phyloP scores from a whole-genome alignment of 2,888 invertebrate genomes.

The Ceratothoa steindachneri region DNA sequence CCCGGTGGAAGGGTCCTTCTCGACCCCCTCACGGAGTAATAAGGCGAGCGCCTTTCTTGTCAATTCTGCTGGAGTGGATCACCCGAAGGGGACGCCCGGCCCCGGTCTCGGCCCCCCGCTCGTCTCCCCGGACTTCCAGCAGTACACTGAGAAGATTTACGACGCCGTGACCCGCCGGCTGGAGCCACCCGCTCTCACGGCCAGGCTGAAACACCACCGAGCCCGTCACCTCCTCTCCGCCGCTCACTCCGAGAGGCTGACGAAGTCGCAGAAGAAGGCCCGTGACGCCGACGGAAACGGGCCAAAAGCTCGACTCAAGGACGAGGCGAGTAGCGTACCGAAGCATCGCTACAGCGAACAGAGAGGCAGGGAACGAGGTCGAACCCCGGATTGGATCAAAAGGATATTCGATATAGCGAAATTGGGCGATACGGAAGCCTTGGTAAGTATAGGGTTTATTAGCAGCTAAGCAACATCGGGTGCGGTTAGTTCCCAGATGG shows the following conservation, averaged over 20 bases:
- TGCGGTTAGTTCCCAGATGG: too few species aligned
- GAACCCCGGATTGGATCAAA: constrained; percentile 54
- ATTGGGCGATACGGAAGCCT: constrained; percentile 51
- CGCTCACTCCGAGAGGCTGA: constrained; percentile 11
- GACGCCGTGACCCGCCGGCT: constrained; percentile 32
- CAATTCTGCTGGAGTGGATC: neutral
- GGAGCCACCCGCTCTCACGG: neutral
- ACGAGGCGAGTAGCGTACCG: constrained; percentile 16
- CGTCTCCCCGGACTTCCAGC: constrained; percentile 36
- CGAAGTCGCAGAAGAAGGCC: constrained; percentile 9
- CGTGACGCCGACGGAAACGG: neutral
- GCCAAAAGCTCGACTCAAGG: neutral
- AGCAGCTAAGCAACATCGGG: too few species aligned
- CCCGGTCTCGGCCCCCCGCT: constrained; percentile 35
- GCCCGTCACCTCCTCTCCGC: neutral
- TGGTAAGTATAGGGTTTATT: constrained; percentile 52
- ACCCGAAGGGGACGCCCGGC: constrained; percentile 21
- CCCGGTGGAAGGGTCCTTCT: too few species aligned
- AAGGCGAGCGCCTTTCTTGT: neutral
- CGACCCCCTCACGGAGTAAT: constrained; percentile 16
- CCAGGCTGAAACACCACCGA: neutral
- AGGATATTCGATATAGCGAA: constrained; percentile 53
- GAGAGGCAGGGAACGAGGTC: constrained; percentile 49
- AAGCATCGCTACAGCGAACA: constrained; percentile 24
- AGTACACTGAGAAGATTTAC: constrained; percentile 42